phyloP scores from a whole-genome alignment of 2,113 vertebrate genomes.

The Paradoxurus hermaphroditus region DNA sequence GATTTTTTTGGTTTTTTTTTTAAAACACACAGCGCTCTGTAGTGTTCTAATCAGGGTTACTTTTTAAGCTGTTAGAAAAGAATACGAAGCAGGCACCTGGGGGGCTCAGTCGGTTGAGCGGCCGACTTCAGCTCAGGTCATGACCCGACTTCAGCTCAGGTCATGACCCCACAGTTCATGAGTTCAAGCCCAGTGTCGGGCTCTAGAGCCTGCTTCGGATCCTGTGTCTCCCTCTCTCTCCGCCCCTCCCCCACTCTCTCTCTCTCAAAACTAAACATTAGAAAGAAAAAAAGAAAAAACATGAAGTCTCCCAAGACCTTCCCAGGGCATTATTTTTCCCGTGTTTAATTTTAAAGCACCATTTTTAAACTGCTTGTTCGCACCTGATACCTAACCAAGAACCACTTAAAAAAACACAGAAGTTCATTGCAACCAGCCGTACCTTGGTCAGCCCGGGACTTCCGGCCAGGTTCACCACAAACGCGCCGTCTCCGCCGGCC shows the following conservation, averaged over 20 bases:
- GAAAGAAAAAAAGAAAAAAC: background rate
- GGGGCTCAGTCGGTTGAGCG: too few species aligned
- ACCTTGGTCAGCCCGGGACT: constrained; percentile 27
- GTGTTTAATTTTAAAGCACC: background rate
- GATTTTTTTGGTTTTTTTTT: too few species aligned
- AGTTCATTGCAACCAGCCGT: background rate
- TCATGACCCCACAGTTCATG: too few species aligned
- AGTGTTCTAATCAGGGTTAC: background rate
- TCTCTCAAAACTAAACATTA: too few species aligned
- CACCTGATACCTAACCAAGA: background rate
- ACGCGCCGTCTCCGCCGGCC: background rate
- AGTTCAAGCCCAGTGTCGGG: too few species aligned
- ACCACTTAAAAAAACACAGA: background rate
- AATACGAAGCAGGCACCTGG: too few species aligned
- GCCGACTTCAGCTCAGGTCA: too few species aligned
- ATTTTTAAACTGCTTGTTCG: background rate
- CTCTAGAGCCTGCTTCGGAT: too few species aligned
- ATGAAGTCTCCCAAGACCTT: background rate
- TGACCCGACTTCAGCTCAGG: too few species aligned
- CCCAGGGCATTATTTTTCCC: background rate
- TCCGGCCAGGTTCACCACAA: background rate
- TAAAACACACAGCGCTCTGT: fast-evolving
- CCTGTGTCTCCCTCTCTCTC: too few species aligned
- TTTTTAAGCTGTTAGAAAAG: background rate
- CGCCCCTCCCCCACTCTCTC: too few species aligned